phyloP scores from a whole-genome alignment of 1,140 invertebrate species.

The Brachionus asplanchnoidis region DNA sequence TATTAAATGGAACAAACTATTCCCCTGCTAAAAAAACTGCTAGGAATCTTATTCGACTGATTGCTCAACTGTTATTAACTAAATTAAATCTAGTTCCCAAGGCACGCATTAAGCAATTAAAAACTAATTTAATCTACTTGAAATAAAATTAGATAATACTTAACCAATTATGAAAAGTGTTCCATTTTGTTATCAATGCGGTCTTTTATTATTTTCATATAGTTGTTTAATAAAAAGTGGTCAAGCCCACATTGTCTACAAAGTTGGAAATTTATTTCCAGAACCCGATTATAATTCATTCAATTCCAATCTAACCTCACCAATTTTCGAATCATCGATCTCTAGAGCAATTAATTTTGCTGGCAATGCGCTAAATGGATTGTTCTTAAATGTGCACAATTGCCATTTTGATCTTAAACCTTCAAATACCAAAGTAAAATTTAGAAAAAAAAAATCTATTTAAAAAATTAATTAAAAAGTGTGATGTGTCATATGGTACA shows the following conservation, averaged over 20 bases:
- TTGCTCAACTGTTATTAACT: neutral
- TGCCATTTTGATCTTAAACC: neutral
- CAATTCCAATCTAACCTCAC: neutral
- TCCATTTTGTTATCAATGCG: neutral
- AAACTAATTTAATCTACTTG: neutral
- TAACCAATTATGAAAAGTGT: neutral
- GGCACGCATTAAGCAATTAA: neutral
- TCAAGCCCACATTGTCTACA: neutral
- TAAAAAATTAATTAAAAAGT: neutral
- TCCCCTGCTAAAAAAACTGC: neutral
- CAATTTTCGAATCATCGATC: neutral
- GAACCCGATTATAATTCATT: neutral
- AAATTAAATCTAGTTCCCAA: neutral
- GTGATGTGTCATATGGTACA: slow-evolving; percentile 38
- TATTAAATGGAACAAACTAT: neutral
- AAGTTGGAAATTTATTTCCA: neutral
- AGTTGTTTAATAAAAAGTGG: neutral
- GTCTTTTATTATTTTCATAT: neutral
- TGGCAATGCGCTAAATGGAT: neutral
- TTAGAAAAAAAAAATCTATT: neutral
- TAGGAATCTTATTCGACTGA: neutral
- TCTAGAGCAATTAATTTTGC: neutral
- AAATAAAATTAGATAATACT: neutral
- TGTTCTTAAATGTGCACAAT: neutral
- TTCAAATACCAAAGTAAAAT: neutral